Conservation (phyloP, 35 echinoderm and acorn worm species). For the Stichopus chloronotus region DNA sequence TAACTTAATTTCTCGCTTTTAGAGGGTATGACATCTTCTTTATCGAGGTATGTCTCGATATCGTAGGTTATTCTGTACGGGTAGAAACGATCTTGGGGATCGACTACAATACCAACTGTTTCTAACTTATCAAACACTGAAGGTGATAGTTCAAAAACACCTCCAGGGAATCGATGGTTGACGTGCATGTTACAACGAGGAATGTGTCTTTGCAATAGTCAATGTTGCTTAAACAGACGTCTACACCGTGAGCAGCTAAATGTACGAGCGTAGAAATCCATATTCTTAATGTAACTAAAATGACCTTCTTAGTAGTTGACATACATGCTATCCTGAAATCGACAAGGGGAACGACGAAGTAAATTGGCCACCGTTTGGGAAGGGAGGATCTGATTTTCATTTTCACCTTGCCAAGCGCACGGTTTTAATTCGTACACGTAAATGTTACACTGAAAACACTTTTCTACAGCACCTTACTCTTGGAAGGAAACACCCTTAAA, state of each 20-base stretch:
- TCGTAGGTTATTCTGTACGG: too few species aligned
- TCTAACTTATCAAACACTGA: too few species aligned
- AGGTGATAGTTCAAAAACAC: conserved; percentile 24
- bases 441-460: conserved; percentile 18
- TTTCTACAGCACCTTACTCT: conserved; percentile 12
- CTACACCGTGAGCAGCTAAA: background rate
- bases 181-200: conserved; percentile 9
- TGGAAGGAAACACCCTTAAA: conserved; percentile 24
- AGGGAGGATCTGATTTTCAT: background rate
- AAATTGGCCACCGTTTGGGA: background rate
- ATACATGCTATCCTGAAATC: conserved; percentile 3
- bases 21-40: too few species aligned
- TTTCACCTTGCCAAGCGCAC: background rate
- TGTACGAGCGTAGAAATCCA: background rate
- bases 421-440: conserved; percentile 36
- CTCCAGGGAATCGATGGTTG: background rate
- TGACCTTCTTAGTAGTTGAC: conserved; percentile 12
- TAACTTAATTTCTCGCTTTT: too few species aligned
- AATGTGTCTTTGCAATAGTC: background rate
- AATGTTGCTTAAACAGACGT: background rate
- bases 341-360: background rate
- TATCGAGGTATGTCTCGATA: too few species aligned
- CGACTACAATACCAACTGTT: too few species aligned
- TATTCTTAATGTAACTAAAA: conserved; percentile 10
- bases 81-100: too few species aligned